Evolutionary conservation across 2,797 vertebrate genomes (phyloP), one percentile per base, ranked within the genome.

Genomic region (Schizothorax lantsangensis): DNA sequence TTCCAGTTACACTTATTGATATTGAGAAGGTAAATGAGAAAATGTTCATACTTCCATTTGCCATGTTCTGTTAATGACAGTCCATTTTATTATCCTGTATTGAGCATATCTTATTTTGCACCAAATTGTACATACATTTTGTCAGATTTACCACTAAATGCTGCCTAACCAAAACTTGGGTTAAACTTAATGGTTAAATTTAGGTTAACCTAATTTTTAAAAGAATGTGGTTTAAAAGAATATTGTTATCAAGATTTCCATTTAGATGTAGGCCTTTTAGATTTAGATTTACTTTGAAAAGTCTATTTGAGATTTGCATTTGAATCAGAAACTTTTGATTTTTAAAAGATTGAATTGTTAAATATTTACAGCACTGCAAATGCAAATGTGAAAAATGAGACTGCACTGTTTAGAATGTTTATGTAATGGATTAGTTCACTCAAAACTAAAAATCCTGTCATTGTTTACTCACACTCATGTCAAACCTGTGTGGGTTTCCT

Each of bases 1-100:
- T 99, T 90, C 98, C 98, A 0, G 96, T 99, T 49, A 97, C 97
- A 0, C 88, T 98, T 30, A 98, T 99, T 84, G 98, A 99, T 90
- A 94, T 98, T 87, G 98, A 99, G 91, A 99, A 99, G 97, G 98
- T 99, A 94, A 81, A 12, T 38, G 12, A 81, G 11, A 30, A 78
- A 47, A 64, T 36, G 3, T 19, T 74, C 9, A 43, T 54, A 69
- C 40, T 64, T 59, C 2, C 14, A 1, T 79, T 43, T 59, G 59
- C 54, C 3, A 8, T 38, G 23, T 72, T 72, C 5, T 11, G 36
- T 71, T 26, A 36, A 26, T 49, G 62, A 15, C 14, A 30, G 14
- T 30, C 12, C 2, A 54, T 8, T 69, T 68, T 21, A 52, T 15
- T 69, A 8, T 19, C 17, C 3, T 45, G 17, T 49, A 33, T 68